These are phyloP conservation scores for Hemistola chrysoprasaria DNA, from an alignment of 2,888 invertebrate genomes.

Conservation along the genomic window DNA sequence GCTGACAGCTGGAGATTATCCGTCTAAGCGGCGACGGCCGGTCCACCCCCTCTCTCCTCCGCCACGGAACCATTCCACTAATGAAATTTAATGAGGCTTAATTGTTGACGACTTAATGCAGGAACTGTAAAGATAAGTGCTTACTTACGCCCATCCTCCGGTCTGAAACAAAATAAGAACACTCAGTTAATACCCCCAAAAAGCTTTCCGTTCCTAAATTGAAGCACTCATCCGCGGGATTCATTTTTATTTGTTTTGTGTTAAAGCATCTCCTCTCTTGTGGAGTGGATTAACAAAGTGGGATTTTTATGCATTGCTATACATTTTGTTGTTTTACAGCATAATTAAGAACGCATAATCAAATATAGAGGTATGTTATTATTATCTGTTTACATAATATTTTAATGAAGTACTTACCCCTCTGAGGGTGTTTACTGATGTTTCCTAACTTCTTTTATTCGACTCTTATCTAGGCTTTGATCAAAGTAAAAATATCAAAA, in stretches of 20 bases:
- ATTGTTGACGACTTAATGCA: conserved; percentile 80
- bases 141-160: conserved; percentile 52
- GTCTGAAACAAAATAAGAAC: conserved; percentile 60
- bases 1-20: conserved; percentile 81
- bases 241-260: conserved; percentile 24
- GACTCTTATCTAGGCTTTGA: too few relatives aligned
- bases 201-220: conserved; percentile 37
- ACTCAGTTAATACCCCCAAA: conserved; percentile 31
- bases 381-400: too few relatives aligned
- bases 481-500: too few relatives aligned
- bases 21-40: conserved; percentile 73
- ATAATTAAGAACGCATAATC: too few relatives aligned
- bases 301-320: conserved; percentile 13
- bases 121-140: conserved; percentile 72
- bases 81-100: conserved; percentile 81
- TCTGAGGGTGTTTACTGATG: too few relatives aligned
- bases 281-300: conserved; percentile 21
- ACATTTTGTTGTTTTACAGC: neutral
- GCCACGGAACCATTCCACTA: conserved; percentile 66
- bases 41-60: conserved; percentile 46
- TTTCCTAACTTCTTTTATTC: too few relatives aligned
- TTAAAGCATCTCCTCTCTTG: conserved; percentile 19
- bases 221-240: conserved; percentile 27
- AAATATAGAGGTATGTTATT: too few relatives aligned
- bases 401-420: too few relatives aligned